phyloP scores from a whole-genome alignment of 2,888 invertebrate species.

The Cordilura impudica region DNA sequence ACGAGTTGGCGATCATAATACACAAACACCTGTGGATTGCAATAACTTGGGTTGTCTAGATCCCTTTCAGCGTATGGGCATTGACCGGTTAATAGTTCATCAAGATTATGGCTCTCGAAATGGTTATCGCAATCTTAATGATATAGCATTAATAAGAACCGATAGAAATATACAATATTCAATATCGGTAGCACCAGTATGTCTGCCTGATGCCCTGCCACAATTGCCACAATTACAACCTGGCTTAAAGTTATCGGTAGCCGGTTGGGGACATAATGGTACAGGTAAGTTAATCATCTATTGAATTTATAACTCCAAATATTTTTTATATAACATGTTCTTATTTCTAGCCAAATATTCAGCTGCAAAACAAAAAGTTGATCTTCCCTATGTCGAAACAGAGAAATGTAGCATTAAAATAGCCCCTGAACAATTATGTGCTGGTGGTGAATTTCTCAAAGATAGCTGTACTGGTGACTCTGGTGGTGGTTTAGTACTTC shows the following conservation, averaged over 20 bases:
- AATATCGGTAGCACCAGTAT: constrained; percentile 80
- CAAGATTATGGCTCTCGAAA: constrained; percentile 79
- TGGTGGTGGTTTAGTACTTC: constrained; percentile 84
- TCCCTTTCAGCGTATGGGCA: constrained; percentile 79
- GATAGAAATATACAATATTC: constrained; percentile 78
- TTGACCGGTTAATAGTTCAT: constrained; percentile 82
- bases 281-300: constrained; percentile 42
- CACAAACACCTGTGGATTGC: constrained; percentile 64
- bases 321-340: not conserved
- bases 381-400: constrained; percentile 59
- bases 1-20: constrained; percentile 70
- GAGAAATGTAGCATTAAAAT: constrained; percentile 54
- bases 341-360: constrained; percentile 42
- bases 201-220: constrained; percentile 77
- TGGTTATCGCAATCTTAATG: constrained; percentile 80
- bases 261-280: constrained; percentile 82
- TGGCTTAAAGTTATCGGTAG: constrained; percentile 76
- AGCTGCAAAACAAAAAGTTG: constrained; percentile 54
- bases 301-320: not conserved
- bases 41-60: constrained; percentile 78
- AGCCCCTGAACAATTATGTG: constrained; percentile 80
- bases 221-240: constrained; percentile 15
- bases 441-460: constrained; percentile 81
- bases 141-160: constrained; percentile 84
- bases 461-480: constrained; percentile 87